phyloP scores from a whole-genome alignment of 1,140 invertebrate species.

The Zaprionus inermis region DNA sequence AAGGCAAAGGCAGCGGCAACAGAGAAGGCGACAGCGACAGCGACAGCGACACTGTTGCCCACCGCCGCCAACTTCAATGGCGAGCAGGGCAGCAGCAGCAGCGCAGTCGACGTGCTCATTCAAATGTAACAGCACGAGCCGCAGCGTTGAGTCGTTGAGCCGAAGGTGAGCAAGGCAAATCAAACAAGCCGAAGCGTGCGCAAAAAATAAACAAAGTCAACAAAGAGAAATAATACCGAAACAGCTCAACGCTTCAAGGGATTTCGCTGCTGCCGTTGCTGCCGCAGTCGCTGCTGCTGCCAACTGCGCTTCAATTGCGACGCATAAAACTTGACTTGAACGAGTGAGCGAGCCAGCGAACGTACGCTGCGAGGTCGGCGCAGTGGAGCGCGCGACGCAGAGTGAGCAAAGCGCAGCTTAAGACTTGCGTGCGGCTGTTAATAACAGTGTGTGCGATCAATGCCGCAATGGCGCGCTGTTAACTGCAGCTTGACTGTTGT shows the following conservation, averaged over 20 bases:
- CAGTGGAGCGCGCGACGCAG: slow-evolving; percentile 10
- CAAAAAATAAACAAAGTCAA: slow-evolving; percentile 38
- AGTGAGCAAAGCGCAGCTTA: slow-evolving; percentile 14
- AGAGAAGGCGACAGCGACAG: slow-evolving; percentile 2
- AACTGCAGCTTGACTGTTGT: neutral
- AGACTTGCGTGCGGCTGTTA: slow-evolving; percentile 2
- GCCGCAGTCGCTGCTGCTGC: slow-evolving; percentile 40
- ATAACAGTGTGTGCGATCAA: too few relatives aligned
- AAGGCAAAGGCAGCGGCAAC: slow-evolving; percentile 6
- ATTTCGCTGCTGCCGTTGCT: slow-evolving; percentile 57
- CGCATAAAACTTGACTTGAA: slow-evolving; percentile 51
- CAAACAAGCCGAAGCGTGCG: slow-evolving; percentile 72
- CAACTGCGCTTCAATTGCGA: slow-evolving; percentile 72
- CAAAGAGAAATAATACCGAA: slow-evolving; percentile 26
- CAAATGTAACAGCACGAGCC: slow-evolving; percentile 80
- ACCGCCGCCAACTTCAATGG: slow-evolving; percentile 19
- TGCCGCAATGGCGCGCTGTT: too few relatives aligned
- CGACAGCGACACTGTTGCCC: slow-evolving; percentile 35
- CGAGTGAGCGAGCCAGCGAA: slow-evolving; percentile 6
- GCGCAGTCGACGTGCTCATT: slow-evolving; percentile 66
- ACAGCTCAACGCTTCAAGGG: slow-evolving; percentile 75
- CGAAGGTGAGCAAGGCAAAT: slow-evolving; percentile 80
- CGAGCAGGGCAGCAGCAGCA: slow-evolving; percentile 7
- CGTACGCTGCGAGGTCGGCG: slow-evolving; percentile 29
- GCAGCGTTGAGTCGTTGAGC: slow-evolving; percentile 55